These are phyloP conservation scores for Glaucopsyche alexis DNA, from an alignment of 2,888 invertebrate genomes.

Conservation along the genomic window DNA sequence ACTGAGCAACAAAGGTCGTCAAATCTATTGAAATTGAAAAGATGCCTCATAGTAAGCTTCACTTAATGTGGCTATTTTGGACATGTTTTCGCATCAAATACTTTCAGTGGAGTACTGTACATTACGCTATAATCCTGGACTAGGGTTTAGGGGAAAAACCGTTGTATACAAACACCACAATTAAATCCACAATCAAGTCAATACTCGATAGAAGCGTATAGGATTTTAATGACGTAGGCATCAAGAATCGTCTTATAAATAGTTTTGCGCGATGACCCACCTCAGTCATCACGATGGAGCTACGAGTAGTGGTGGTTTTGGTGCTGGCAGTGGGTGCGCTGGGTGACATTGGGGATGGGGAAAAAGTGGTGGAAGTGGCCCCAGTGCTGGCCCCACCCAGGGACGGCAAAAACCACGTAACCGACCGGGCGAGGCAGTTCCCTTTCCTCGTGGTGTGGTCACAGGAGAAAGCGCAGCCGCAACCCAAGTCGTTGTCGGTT, in stretches of 20 bases:
- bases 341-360: slow-evolving; percentile 59
- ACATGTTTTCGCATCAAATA: too few species aligned
- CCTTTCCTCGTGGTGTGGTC: slow-evolving; percentile 66
- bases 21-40: too few species aligned
- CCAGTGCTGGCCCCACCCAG: slow-evolving; percentile 70
- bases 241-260: slow-evolving; percentile 67
- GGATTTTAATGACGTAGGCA: slow-evolving; percentile 52
- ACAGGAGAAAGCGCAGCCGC: slow-evolving; percentile 51
- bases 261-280: slow-evolving; percentile 63
- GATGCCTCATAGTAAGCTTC: too few species aligned
- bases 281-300: slow-evolving; percentile 71
- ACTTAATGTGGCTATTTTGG: too few species aligned
- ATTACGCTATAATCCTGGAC: not conserved
- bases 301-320: slow-evolving; percentile 57
- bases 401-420: slow-evolving; percentile 58
- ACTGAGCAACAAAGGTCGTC: too few species aligned
- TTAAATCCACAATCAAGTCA: not conserved
- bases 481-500: slow-evolving; percentile 57
- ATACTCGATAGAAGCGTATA: not conserved
- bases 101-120: not conserved
- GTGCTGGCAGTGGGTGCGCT: slow-evolving; percentile 54
- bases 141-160: not conserved
- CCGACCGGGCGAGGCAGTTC: slow-evolving; percentile 66
- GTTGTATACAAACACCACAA: not conserved
- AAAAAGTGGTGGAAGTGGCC: slow-evolving; percentile 62